Conservation (phyloP, 2,888 invertebrate species). For the Spodoptera littoralis region DNA sequence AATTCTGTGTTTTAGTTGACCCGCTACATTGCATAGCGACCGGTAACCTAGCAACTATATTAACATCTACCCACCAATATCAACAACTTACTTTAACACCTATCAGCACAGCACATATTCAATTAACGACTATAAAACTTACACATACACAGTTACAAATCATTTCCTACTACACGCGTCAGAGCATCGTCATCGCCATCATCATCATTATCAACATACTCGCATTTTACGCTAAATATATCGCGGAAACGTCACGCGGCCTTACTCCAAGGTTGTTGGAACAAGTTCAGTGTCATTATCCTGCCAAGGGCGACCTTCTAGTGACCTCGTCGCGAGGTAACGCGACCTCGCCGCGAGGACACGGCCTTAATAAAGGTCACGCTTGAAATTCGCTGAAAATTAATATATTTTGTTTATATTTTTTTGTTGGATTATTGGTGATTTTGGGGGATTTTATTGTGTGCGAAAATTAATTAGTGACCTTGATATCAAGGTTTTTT, state of each 20-base stretch:
- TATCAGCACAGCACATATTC: too few species aligned
- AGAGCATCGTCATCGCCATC: slow-evolving; percentile 9
- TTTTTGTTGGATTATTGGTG: background rate
- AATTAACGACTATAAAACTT: background rate
- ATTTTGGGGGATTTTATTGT: background rate
- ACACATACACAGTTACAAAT: background rate
- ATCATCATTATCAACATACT: background rate
- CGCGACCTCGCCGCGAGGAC: slow-evolving; percentile 64
- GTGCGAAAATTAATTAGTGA: background rate
- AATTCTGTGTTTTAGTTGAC: too few species aligned
- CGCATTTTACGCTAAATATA: slow-evolving; percentile 28
- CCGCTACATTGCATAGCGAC: too few species aligned
- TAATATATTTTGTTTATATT: too few species aligned
- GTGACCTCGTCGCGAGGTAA: slow-evolving; percentile 61
- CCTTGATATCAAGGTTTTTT: slow-evolving; percentile 41
- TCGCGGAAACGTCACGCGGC: slow-evolving; percentile 33
- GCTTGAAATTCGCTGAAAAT: background rate
- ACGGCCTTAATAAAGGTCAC: slow-evolving; percentile 40
- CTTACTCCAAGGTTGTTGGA: slow-evolving; percentile 54
- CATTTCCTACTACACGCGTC: background rate
- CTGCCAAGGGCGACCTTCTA: slow-evolving; percentile 62
- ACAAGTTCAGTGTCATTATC: slow-evolving; percentile 33
- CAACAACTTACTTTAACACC: background rate
- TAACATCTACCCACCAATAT: too few species aligned
- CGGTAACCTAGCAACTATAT: too few species aligned